A percentile compares a stretch with the other conserved stretches of the same genome.
phyloP scores from a whole-genome alignment of 2,888 invertebrate species.

The Lithophane semibrunnea region DNA sequence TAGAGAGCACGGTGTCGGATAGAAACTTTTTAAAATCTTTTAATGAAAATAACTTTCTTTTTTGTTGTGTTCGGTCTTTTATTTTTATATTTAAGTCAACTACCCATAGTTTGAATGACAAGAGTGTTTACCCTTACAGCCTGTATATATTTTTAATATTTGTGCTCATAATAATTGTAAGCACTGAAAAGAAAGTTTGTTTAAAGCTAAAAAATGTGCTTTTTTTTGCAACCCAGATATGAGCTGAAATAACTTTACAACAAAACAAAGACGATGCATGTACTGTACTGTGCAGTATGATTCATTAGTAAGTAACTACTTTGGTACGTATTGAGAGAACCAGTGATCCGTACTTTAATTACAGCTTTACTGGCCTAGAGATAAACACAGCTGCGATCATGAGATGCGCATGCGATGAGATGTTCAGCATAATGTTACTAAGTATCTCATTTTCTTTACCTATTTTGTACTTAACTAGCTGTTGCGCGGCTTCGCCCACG shows the following conservation, averaged over 20 bases:
- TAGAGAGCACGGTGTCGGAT: too few relatives aligned
- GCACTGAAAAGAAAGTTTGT: not conserved
- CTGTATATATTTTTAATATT: not conserved
- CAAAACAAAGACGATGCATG: constrained; percentile 15
- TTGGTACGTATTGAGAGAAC: constrained; percentile 17
- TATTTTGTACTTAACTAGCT: too few relatives aligned
- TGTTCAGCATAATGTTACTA: not conserved
- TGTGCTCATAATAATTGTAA: not conserved
- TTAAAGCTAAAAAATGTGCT: not conserved
- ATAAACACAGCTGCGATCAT: constrained; percentile 36
- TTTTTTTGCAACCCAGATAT: not conserved
- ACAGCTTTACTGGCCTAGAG: constrained; percentile 3
- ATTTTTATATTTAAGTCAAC: too few relatives aligned
- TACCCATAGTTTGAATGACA: too few relatives aligned
- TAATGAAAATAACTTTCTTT: too few relatives aligned
- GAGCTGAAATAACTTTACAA: not conserved
- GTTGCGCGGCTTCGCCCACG: too few relatives aligned
- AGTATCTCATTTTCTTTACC: not conserved
- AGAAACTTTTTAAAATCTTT: too few relatives aligned
- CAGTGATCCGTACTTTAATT: constrained; percentile 24
- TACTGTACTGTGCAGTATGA: constrained; percentile 18
- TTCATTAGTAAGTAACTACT: constrained; percentile 24
- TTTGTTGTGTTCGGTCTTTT: too few relatives aligned
- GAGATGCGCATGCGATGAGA: not conserved
- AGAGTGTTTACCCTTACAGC: too few relatives aligned